Evolutionary conservation across 2,888 invertebrate species (phyloP).

Genomic region (Gnatocerus cornutus): DNA sequence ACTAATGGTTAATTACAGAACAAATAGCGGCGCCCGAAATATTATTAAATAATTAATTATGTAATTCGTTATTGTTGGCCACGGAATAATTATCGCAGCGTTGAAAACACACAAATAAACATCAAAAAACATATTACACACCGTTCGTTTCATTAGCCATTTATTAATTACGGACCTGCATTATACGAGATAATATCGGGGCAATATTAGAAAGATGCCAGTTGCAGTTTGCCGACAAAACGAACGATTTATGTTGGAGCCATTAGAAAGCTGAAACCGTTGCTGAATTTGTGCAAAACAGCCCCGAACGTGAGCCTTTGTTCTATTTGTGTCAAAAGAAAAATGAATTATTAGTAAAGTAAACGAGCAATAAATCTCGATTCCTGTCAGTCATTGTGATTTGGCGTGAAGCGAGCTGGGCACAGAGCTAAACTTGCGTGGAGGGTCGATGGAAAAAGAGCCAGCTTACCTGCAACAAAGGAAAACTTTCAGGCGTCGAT

Average conservation of each 20-base stretch:
- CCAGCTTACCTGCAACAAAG: slow-evolving; percentile 58
- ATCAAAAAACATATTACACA: slow-evolving; percentile 33
- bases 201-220: slow-evolving; percentile 32
- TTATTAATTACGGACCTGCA: slow-evolving; percentile 34
- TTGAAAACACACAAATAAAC: slow-evolving; percentile 39
- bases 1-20: slow-evolving; percentile 50
- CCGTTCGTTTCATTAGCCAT: slow-evolving; percentile 28
- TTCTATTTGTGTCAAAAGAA: slow-evolving; percentile 70
- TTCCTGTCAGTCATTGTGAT: slow-evolving; percentile 70
- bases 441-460: slow-evolving; percentile 15
- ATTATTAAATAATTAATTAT: slow-evolving; percentile 51
- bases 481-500: slow-evolving; percentile 19
- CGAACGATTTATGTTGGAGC: slow-evolving; percentile 29
- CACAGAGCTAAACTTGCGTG: slow-evolving; percentile 46
- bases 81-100: slow-evolving; percentile 47
- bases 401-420: slow-evolving; percentile 62
- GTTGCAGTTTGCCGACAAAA: slow-evolving; percentile 23
- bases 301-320: slow-evolving; percentile 66
- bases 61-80: slow-evolving; percentile 46
- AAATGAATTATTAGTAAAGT: slow-evolving; percentile 72
- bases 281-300: slow-evolving; percentile 53
- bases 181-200: background rate
- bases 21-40: slow-evolving; percentile 44
- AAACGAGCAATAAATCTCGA: slow-evolving; percentile 72
- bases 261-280: slow-evolving; percentile 54